These are phyloP conservation scores for Pipistrellus nathusii DNA, from an alignment of 2,797 vertebrate genomes.

Conservation along the genomic window DNA sequence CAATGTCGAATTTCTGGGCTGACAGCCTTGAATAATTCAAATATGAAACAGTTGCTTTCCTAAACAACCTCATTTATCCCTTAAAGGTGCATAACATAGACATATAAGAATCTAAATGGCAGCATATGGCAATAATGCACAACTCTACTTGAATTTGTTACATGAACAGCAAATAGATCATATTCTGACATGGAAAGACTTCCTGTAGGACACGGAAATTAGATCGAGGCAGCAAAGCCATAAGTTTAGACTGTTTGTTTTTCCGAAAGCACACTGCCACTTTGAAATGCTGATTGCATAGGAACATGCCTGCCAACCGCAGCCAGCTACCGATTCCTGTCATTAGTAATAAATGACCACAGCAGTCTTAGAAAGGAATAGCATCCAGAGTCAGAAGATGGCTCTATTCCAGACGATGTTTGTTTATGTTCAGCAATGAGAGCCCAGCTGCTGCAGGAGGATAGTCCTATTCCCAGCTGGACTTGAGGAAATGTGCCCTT, in stretches of 20 bases:
- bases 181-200: constrained; percentile 1
- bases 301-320: constrained; percentile 2
- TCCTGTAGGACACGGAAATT: not conserved
- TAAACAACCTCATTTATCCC: constrained; percentile 6
- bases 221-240: not conserved
- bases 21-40: constrained; percentile 65
- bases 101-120: not conserved
- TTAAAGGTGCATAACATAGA: not conserved
- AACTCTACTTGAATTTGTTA: constrained; percentile 15
- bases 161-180: constrained; percentile 33
- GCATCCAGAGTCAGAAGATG: constrained; percentile 38
- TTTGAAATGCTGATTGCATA: constrained; percentile 62
- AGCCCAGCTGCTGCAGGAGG: constrained; percentile 54
- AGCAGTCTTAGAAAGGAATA: constrained; percentile 60
- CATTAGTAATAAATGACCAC: constrained; percentile 73
- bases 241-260: constrained; percentile 41
- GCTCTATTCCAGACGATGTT: constrained; percentile 68
- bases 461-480: not conserved
- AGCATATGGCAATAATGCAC: not conserved
- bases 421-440: constrained; percentile 69
- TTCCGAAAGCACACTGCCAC: not conserved
- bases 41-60: constrained; percentile 50
- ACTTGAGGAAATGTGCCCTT: constrained; percentile 54
- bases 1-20: constrained; percentile 29
- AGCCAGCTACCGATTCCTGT: constrained; percentile 54